Evolutionary conservation across 2,113 vertebrate species (phyloP).

Genomic region (Tinamus guttatus): DNA sequence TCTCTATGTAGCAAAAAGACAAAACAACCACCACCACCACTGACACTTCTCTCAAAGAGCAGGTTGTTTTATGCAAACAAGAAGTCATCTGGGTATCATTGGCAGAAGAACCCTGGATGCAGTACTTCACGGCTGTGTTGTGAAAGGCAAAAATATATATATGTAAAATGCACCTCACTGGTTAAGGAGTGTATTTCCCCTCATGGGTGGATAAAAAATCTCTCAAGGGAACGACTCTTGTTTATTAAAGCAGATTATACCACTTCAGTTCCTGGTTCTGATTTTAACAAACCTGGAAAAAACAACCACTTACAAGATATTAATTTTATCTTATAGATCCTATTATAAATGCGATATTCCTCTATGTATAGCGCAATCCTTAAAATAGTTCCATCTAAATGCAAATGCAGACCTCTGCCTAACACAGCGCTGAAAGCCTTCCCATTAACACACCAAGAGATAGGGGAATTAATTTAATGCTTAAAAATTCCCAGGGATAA

Average conservation of each 20-base stretch:
- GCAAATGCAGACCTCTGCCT: slow-evolving; percentile 79
- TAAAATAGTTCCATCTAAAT: slow-evolving; percentile 85
- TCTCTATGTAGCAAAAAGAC: background rate
- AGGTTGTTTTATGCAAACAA: background rate
- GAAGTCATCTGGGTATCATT: background rate
- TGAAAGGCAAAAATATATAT: slow-evolving; percentile 12
- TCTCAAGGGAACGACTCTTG: slow-evolving; percentile 35
- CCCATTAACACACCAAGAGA: slow-evolving; percentile 79
- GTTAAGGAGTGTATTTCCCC: slow-evolving; percentile 12
- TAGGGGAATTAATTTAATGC: slow-evolving; percentile 81
- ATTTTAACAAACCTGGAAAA: slow-evolving; percentile 63
- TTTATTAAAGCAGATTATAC: slow-evolving; percentile 63
- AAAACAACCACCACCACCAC: background rate
- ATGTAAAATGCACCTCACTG: background rate
- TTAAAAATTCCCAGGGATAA: slow-evolving; percentile 77
- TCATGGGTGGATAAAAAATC: slow-evolving; percentile 30
- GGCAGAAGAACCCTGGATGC: background rate
- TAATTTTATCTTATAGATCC: slow-evolving; percentile 78
- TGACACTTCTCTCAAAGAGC: accelerated
- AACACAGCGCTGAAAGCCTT: slow-evolving; percentile 75
- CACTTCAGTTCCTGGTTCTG: slow-evolving; percentile 53
- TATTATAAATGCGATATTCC: slow-evolving; percentile 74
- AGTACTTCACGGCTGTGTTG: background rate
- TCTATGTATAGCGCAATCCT: slow-evolving; percentile 39
- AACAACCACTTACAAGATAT: slow-evolving; percentile 73